Evolutionary conservation across 1,140 invertebrate species (phyloP).

Genomic region (Gryllus bimaculatus): DNA sequence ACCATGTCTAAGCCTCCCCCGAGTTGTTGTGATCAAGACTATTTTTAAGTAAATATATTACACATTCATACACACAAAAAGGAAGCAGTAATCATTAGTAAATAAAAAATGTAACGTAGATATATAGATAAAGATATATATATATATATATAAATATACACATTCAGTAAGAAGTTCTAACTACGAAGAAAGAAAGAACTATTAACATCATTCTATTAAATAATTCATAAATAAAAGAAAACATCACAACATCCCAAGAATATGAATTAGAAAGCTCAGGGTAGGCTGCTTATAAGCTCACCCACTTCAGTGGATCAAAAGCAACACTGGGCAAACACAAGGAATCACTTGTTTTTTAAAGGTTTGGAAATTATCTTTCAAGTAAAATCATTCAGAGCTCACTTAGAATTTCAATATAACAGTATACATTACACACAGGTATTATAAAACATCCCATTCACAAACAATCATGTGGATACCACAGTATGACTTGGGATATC

Average conservation of each 20-base stretch:
- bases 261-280: background rate
- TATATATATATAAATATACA: background rate
- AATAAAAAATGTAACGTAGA: background rate
- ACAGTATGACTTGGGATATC: background rate
- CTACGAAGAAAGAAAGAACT: background rate
- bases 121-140: background rate
- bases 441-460: background rate
- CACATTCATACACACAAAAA: background rate
- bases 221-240: background rate
- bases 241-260: background rate
- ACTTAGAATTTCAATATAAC: background rate
- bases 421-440: background rate
- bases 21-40: background rate
- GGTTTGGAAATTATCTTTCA: background rate
- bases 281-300: background rate
- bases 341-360: background rate
- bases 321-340: background rate
- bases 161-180: background rate
- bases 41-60: no score
- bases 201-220: background rate
- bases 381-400: background rate
- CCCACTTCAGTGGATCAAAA: background rate
- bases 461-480: background rate
- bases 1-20: background rate
- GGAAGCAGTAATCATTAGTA: background rate